Percentiles rank a stretch among this genome's conserved stretches.
phyloP scores from a whole-genome alignment of 2,888 invertebrate genomes.

The Hecatera dysodea region DNA sequence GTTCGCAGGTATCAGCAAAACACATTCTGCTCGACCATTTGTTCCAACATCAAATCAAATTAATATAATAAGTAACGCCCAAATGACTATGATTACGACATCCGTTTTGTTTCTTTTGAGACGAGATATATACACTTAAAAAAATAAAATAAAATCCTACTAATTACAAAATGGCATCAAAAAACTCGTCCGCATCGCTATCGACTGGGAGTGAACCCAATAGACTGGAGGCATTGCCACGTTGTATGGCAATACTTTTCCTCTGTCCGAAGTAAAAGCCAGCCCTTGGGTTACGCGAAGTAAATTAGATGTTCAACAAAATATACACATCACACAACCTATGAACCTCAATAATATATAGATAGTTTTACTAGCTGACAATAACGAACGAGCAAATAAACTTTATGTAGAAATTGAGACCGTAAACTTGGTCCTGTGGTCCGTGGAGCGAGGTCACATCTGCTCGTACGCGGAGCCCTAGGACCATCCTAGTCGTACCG shows the following conservation, averaged over 20 bases:
- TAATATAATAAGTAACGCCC: slow-evolving; percentile 12
- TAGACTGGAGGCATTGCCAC: too few species aligned
- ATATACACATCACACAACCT: slow-evolving; percentile 44
- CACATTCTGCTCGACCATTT: slow-evolving; percentile 1
- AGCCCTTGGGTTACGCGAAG: too few species aligned
- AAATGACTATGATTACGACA: slow-evolving; percentile 38
- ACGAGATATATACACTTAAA: too few species aligned
- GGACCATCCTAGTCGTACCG: slow-evolving; percentile 34
- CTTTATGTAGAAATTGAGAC: slow-evolving; percentile 52
- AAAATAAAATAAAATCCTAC: too few species aligned
- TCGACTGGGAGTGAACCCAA: too few species aligned
- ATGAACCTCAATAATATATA: slow-evolving; percentile 51
- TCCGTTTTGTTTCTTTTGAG: slow-evolving; percentile 40
- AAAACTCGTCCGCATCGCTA: too few species aligned
- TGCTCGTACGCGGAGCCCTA: slow-evolving; percentile 39
- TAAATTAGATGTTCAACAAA: slow-evolving; percentile 44
- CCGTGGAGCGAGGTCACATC: slow-evolving; percentile 52
- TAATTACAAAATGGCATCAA: too few species aligned
- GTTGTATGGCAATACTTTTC: too few species aligned
- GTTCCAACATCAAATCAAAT: slow-evolving; percentile 6
- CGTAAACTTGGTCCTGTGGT: slow-evolving; percentile 53
- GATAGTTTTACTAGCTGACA: slow-evolving; percentile 48
- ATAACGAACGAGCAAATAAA: slow-evolving; percentile 59
- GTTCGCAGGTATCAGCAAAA: not conserved
- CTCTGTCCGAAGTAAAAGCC: too few species aligned